Base-by-base conservation (phyloP, 2,888 invertebrate species). In the Leptopilina myrica region DNA sequence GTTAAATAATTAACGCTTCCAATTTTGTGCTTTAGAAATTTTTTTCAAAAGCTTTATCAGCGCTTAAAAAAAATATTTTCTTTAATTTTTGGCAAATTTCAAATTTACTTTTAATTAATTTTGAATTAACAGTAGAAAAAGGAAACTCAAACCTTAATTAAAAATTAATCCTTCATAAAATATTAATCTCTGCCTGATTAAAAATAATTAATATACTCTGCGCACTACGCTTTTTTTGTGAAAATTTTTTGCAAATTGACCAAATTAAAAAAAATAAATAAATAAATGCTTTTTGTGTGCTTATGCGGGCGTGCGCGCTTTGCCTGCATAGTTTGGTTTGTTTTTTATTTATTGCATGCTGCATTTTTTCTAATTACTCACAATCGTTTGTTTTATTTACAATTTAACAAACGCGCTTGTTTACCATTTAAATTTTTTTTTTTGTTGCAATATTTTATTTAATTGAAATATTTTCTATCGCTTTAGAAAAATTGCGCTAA, bases 241-340 rank as follows among this genome's bases (percentile, higher is more conserved):
- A 46, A 33, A 33, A 33, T 33, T 33, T 33, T 33, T 40, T 66
- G 15, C 40, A 8, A 66, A 69, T 69, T 69, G 53, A 12, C 26
- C 56, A 2, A 56, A 49, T 73, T 73, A 26, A 26, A 49, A 69
- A 53, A 49, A 46, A 46, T n/a, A 46, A 46, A 46, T 9, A 9
- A 46, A 46, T 67, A 62, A 80, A 64, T 80, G 76, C 77, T 80
- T 81, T 77, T 64, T 78, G 83, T 77, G 66, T 82, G 81, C 46
- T 81, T 78, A 82, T 81, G 80, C 81, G 64, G 80, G 80, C 53
- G 76, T 77, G 76, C 64, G 77, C 79, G 33, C 33, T 81, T 64
- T 78, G 78, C n/a, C 62, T 56, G 40, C 73, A 65, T 73, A 66
- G 53, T 73, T 26, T 73, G 53, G 56, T 26, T 73, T 73, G 46